phyloP scores from a whole-genome alignment of 2,888 invertebrate genomes.

The Chorisops tibialis region DNA sequence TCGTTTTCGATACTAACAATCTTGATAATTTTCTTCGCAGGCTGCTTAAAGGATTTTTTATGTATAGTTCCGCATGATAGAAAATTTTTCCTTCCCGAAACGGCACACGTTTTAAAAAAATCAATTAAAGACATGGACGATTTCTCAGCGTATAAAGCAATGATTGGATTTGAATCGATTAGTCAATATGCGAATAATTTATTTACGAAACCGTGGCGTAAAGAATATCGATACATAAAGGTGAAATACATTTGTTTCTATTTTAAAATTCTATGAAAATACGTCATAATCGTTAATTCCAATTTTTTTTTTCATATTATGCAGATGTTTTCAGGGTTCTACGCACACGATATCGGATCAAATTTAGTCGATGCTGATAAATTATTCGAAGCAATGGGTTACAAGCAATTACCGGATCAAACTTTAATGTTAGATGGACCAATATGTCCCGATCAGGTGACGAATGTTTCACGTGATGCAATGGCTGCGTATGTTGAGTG shows the following conservation, averaged over 20 bases:
- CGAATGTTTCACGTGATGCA: conserved; percentile 77
- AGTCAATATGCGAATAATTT: conserved; percentile 84
- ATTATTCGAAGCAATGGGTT: conserved; percentile 80
- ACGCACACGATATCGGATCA: conserved; percentile 80
- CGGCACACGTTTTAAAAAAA: conserved; percentile 69
- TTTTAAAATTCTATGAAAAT: not conserved
- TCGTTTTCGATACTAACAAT: too few relatives aligned
- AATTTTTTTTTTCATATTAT: conserved; percentile 35
- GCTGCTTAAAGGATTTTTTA: conserved; percentile 73
- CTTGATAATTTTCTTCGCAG: too few relatives aligned
- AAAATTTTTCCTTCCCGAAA: conserved; percentile 74
- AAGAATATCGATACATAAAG: conserved; percentile 77
- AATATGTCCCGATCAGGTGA: conserved; percentile 76
- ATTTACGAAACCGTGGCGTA: conserved; percentile 83
- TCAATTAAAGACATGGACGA: conserved; percentile 67
- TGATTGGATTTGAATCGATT: conserved; percentile 78
- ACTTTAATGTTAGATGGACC: conserved; percentile 66
- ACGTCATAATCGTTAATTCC: not conserved
- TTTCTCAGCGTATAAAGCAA: conserved; percentile 78
- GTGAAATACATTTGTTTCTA: conserved; percentile 52
- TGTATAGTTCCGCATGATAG: conserved; percentile 73
- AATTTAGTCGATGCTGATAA: conserved; percentile 74
- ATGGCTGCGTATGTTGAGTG: conserved; percentile 85
- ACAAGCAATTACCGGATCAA: conserved; percentile 59
- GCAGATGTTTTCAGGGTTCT: conserved; percentile 83